Conservation (phyloP, 2,113 vertebrate species). For the Tachysurus fulvidraco region DNA sequence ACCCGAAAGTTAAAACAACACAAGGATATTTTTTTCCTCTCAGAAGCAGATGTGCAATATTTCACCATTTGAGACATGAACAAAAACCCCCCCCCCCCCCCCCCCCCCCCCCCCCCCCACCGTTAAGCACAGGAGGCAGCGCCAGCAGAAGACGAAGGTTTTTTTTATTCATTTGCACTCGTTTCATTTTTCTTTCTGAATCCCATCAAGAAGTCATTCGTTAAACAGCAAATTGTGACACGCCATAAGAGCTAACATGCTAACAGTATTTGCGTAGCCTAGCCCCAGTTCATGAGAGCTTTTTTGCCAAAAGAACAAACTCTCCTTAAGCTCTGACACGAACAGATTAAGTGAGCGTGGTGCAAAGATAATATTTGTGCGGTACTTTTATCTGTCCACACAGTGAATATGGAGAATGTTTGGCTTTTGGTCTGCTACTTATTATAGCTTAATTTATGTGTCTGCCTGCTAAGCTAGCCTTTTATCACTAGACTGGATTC, state of each 20-base stretch:
- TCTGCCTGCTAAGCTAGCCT: constrained; percentile 38
- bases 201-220: constrained; percentile 39
- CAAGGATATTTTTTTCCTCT: not conserved
- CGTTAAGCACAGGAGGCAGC: constrained; percentile 7
- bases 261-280: constrained; percentile 35
- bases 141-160: not conserved
- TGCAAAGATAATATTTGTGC: constrained; percentile 45
- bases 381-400: constrained; percentile 39
- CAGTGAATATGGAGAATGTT: constrained; percentile 42
- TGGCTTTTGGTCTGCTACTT: constrained; percentile 45
- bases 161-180: not conserved
- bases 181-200: constrained; percentile 26
- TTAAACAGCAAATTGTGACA: constrained; percentile 47
- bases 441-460: constrained; percentile 41
- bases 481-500: constrained; percentile 48
- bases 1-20: constrained; percentile 40
- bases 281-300: not conserved
- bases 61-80: constrained; percentile 20
- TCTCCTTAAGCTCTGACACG: not conserved
- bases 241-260: constrained; percentile 26
- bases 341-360: constrained; percentile 15
- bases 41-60: constrained; percentile 20
- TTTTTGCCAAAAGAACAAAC: constrained; percentile 7
- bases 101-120: too few species aligned
- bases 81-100: constrained; percentile 18